Evolutionary conservation across 1,140 invertebrate species (phyloP), one percentile per base, ranked within the genome.

Genomic region (Metopolophium dirhodum): DNA sequence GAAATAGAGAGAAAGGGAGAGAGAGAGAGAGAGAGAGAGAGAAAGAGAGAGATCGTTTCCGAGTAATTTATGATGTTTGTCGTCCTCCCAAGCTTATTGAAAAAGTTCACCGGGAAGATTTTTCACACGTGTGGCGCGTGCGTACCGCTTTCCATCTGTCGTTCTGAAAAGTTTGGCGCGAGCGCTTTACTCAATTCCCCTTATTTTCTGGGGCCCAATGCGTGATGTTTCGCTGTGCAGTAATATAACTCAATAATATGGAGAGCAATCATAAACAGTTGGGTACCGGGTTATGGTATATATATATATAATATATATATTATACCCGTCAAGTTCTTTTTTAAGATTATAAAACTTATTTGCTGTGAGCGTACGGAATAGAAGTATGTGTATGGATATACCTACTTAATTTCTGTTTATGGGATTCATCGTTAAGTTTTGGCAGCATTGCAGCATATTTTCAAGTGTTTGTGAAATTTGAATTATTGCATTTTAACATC

Each of bases 71-170:
- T 41, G 51, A 30, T 20, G 23, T 37, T 37, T 14, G 37, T 11
- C 51, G 49, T 51, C 1, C n/a, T 22, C 23, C 23, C 1, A 1
- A 92, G 22, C 77, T 85, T 92, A 92, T 92, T 92, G 91, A 92
- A 92, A 92, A 92, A 92, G 91, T 92, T 92, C 7, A 37, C 22
- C 77, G 77, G 77, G 20, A 83, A 26, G 77, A 92, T 85, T 92
- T 92, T 83, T 37, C 77, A 49, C 68, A 9, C 37, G 11, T 91
- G 14, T 61, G 47, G 20, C 47, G 87, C 35, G 20, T 61, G 88
- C 57, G 9, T 68, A 68, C 20, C 22, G 30, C n/a, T 92, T 47
- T 45, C 91, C 51, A 82, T 85, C 45, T 82, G 90, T 91, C 77
- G 68, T 49, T 77, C n/a, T 30, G 77, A 26, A 92, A 85, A 91